Percentiles rank a stretch among this genome's conserved stretches.
Conservation (phyloP, 2,113 vertebrate species). For the Ranitomeya imitator region DNA sequence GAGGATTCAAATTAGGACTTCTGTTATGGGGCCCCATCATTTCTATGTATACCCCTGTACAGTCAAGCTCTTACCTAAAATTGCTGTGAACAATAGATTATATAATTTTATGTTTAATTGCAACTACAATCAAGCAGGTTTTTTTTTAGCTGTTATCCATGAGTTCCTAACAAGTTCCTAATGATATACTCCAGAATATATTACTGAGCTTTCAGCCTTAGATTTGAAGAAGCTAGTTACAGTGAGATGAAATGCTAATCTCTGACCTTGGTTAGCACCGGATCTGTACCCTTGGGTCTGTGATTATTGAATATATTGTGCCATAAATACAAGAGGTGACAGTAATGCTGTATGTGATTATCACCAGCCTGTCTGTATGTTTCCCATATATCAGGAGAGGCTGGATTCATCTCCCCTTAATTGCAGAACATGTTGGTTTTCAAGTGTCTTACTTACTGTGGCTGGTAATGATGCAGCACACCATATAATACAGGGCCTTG, state of each 20-base stretch:
- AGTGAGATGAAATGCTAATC: constrained; percentile 11
- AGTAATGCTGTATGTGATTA: background rate
- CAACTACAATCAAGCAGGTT: background rate
- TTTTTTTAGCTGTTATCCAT: background rate
- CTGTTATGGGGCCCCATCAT: no score
- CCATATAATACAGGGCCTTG: background rate
- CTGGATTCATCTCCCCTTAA: background rate
- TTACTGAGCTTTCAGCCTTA: background rate
- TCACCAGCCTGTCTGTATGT: background rate
- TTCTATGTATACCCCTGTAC: no score
- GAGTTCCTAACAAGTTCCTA: background rate
- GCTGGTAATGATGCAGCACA: constrained; percentile 1
- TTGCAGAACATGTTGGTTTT: background rate
- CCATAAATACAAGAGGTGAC: constrained; percentile 15
- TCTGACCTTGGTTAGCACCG: background rate
- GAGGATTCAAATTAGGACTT: no score
- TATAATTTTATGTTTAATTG: background rate
- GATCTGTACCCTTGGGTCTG: background rate
- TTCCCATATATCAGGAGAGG: background rate
- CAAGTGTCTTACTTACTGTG: background rate
- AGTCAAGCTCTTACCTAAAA: no score
- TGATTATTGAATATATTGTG: constrained; percentile 14
- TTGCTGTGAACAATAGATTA: no score
- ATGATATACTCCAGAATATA: constrained; percentile 3
- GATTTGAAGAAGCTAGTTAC: background rate